A percentile compares a stretch with the other conserved stretches of the same genome.
Conservation (phyloP, 1,140 invertebrate species). For the Ceratoteleas bidentatus region DNA sequence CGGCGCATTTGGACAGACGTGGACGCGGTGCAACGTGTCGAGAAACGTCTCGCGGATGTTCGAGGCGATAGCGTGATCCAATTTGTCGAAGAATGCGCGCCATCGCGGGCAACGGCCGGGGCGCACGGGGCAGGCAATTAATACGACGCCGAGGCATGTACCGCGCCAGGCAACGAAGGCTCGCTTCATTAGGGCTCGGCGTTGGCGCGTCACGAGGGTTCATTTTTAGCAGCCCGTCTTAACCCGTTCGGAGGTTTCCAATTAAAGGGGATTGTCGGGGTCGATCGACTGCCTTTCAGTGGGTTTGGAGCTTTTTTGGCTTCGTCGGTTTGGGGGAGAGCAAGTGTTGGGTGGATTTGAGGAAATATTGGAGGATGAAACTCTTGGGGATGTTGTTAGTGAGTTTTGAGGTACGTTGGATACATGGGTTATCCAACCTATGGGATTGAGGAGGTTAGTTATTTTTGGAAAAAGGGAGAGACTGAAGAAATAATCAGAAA, state of each 20-base stretch:
- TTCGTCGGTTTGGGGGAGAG: not conserved
- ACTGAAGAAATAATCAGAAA: no score
- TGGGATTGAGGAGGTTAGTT: no score
- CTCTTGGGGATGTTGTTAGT: no score
- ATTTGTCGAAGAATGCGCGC: constrained; percentile 80
- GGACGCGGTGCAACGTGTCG: not conserved
- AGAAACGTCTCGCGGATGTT: constrained; percentile 51
- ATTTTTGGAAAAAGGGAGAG: no score
- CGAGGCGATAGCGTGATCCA: constrained; percentile 77
- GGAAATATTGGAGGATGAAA: no score
- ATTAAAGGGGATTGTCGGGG: constrained; percentile 55
- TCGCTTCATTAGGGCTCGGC: constrained; percentile 76
- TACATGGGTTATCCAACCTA: no score
- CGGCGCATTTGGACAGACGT: not conserved
- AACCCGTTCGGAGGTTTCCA: constrained; percentile 70
- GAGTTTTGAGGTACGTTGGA: no score
- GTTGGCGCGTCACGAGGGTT: constrained; percentile 68
- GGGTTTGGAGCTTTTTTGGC: constrained; percentile 14
- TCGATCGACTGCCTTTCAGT: constrained; percentile 44
- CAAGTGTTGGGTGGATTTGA: no score
- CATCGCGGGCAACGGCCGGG: constrained; percentile 66
- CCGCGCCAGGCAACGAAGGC: constrained; percentile 72
- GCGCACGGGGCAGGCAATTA: constrained; percentile 74
- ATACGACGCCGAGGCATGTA: constrained; percentile 78
- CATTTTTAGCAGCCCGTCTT: constrained; percentile 75